A percentile compares a stretch with the other conserved stretches of the same genome.
These are phyloP conservation scores for Caenorhabditis inopinata DNA, from an alignment of 1,140 invertebrate genomes.

Conservation along the genomic window DNA sequence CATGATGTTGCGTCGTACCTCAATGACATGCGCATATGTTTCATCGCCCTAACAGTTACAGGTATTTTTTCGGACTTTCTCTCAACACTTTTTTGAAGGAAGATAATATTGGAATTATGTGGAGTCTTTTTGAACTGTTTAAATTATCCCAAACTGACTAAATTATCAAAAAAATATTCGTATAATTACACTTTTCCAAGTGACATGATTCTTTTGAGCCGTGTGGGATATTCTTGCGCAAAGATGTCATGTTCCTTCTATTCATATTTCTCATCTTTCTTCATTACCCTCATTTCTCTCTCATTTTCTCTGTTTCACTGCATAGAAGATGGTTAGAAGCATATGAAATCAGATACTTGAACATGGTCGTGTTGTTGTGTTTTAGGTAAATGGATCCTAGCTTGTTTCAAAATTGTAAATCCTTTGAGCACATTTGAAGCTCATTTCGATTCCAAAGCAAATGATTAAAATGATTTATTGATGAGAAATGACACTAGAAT, in stretches of 20 bases:
- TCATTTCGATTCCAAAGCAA: not conserved
- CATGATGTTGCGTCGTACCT: slow-evolving; percentile 57
- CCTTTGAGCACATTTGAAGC: slow-evolving; percentile 26
- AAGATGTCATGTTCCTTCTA: no score
- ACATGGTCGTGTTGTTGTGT: slow-evolving; percentile 10
- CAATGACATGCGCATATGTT: slow-evolving; percentile 54
- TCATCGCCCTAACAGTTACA: slow-evolving; percentile 14
- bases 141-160: no score
- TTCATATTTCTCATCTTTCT: not conserved
- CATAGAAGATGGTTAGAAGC: not conserved
- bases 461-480: slow-evolving; percentile 7
- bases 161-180: no score
- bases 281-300: not conserved
- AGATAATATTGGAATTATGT: no score
- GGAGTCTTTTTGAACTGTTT: no score
- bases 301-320: slow-evolving; percentile 1
- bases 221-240: no score
- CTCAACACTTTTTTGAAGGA: not conserved
- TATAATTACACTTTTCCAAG: no score
- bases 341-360: slow-evolving; percentile 33
- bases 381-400: not conserved
- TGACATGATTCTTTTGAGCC: no score
- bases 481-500: slow-evolving; percentile 8
- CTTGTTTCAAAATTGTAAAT: slow-evolving; percentile 30
- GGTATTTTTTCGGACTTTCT: not conserved